Base-by-base conservation (phyloP, 2,888 invertebrate genomes). In the Watsonalla binaria region DNA sequence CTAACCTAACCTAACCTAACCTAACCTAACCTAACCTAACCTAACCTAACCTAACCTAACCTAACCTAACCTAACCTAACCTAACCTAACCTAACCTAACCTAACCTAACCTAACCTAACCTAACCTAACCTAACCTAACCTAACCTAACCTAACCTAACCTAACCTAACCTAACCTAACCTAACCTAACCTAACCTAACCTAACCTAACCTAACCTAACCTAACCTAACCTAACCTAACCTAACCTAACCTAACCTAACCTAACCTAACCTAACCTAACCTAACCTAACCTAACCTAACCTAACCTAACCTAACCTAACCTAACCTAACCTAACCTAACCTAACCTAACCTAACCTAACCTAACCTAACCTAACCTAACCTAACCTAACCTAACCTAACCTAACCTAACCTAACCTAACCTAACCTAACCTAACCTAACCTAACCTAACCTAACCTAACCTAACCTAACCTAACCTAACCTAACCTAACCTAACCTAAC, bases 361-460 rank as follows among this genome's bases (percentile, higher is more conserved):
- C 46, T 46, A 52, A 46, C 55, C 58, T 55, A 54, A 48, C 55
- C 52, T 47, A 47, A 46, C 58, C 58, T 56, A 57, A 56, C 54
- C 56, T 54, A 55, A 57, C 56, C 57, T 56, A 57, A 55, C 58
- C 60, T 54, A 56, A 57, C 57, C 57, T 54, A 57, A 55, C 57
- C 57, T 54, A 57, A 57, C 55, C 52, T 56, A 56, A 55, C 60
- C 57, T 57, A 60, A 55, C 59, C 56, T 52, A 54, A 54, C 54
- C 57, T 57, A 60, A 57, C 59, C 56, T 56, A 54, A 56, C 56
- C 59, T 57, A 59, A 59, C 59, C 59, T 56, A 59, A 56, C 59
- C 56, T 56, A 35, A 35, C 35, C 35, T 35, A 35, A 35, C 35
- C 35, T 35, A 35, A 35, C 35, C 35, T 35, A 35, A 35, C 35